Evolutionary conservation across 2,888 invertebrate species (phyloP).

Genomic region (Macroteleia sp.): DNA sequence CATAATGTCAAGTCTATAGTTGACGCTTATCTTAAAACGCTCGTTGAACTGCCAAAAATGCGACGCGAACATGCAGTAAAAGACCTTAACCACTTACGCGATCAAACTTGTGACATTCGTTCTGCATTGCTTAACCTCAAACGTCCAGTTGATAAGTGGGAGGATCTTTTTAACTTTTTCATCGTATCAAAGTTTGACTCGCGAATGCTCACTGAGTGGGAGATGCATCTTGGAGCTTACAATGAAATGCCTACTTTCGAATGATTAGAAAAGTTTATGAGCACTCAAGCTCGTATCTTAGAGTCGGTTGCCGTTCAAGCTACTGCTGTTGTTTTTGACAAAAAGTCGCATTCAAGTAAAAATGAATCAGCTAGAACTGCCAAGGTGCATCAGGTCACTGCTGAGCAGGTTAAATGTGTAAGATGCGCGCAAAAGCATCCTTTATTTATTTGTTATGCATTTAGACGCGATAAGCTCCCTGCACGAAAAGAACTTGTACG

Average conservation of each 20-base stretch:
- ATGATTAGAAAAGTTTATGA: neutral
- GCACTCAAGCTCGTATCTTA: neutral
- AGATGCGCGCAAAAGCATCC: neutral
- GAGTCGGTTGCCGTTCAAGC: neutral
- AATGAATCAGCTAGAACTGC: too few relatives aligned
- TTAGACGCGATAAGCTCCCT: slow-evolving; percentile 3
- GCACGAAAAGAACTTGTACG: neutral
- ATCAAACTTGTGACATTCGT: neutral
- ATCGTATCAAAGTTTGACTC: neutral
- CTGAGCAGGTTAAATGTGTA: neutral
- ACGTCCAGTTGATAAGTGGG: slow-evolving; percentile 2
- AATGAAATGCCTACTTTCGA: neutral
- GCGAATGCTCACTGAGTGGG: neutral
- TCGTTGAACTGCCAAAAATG: neutral
- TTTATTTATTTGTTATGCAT: neutral
- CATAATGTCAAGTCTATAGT: neutral
- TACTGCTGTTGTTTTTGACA: neutral
- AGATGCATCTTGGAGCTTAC: neutral
- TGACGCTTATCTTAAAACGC: neutral
- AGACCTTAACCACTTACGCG: neutral
- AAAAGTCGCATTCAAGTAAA: neutral
- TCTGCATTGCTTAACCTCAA: neutral
- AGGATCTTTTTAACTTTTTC: neutral
- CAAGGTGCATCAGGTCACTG: neutral
- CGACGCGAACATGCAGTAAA: neutral